Conservation (phyloP, 2,113 vertebrate genomes). For the Sorex fumeus region DNA sequence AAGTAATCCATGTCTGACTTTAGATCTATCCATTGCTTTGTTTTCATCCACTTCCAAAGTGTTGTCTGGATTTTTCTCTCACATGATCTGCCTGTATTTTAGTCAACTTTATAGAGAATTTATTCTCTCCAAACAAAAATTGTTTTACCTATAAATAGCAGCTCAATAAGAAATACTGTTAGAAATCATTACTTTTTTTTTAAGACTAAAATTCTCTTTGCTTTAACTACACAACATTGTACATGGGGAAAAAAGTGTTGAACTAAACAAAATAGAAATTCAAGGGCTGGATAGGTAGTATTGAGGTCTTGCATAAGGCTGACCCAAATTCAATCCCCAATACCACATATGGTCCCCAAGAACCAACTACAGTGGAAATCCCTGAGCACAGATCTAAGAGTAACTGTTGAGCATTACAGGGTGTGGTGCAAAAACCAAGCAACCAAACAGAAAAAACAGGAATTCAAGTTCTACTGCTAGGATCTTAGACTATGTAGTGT, state of each 20-base stretch:
- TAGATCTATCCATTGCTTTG: not conserved
- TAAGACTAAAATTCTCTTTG: not conserved
- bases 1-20: not conserved
- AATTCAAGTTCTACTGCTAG: not conserved
- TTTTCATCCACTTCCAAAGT: not conserved
- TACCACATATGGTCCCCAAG: too few relatives aligned
- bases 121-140: not conserved
- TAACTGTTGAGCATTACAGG: too few relatives aligned
- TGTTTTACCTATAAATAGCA: not conserved
- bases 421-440: too few relatives aligned
- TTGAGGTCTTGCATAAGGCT: too few relatives aligned
- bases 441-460: too few relatives aligned
- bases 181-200: not conserved
- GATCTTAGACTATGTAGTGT: not conserved
- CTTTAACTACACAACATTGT: not conserved
- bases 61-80: not conserved
- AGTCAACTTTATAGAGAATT: constrained; percentile 9
- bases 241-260: not conserved
- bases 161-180: not conserved
- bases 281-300: too few relatives aligned
- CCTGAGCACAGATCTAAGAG: too few relatives aligned
- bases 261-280: too few relatives aligned
- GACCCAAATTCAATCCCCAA: too few relatives aligned
- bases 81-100: not conserved
- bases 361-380: too few relatives aligned